Conservation (phyloP, 2,113 vertebrate genomes). For the Cichladusa arquata region DNA sequence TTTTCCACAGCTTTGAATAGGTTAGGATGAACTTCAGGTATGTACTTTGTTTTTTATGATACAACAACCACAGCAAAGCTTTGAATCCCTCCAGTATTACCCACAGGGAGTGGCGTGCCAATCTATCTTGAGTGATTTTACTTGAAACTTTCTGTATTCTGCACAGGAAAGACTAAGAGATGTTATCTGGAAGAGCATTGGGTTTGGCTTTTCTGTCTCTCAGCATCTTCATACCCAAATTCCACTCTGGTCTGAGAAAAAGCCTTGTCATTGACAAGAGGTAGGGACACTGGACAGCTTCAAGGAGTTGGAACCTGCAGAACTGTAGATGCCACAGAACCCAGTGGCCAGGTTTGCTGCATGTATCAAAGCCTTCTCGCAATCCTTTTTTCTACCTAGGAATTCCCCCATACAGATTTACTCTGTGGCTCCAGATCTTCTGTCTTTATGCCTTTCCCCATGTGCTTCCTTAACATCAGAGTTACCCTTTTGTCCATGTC, state of each 20-base stretch:
- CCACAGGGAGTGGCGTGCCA: neutral
- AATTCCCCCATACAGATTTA: neutral
- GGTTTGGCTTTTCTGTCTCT: neutral
- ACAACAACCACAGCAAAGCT: neutral
- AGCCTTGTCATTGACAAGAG: neutral
- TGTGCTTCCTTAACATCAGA: neutral
- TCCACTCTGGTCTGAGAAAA: neutral
- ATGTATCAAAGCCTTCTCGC: neutral
- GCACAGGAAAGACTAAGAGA: neutral
- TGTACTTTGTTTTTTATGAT: neutral
- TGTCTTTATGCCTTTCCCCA: neutral
- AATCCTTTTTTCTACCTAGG: neutral
- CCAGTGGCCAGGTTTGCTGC: neutral
- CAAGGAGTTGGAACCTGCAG: neutral
- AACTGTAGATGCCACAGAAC: neutral
- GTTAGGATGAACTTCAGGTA: slow-evolving; percentile 26
- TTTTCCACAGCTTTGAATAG: neutral
- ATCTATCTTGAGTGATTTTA: neutral
- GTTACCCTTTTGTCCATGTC: neutral
- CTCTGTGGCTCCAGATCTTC: neutral
- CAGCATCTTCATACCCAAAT: neutral
- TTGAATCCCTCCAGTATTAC: neutral
- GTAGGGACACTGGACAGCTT: neutral
- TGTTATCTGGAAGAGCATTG: neutral
- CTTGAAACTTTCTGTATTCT: neutral